Evolutionary conservation across 2,888 invertebrate genomes (phyloP).

Genomic region (Onchidella celtica): DNA sequence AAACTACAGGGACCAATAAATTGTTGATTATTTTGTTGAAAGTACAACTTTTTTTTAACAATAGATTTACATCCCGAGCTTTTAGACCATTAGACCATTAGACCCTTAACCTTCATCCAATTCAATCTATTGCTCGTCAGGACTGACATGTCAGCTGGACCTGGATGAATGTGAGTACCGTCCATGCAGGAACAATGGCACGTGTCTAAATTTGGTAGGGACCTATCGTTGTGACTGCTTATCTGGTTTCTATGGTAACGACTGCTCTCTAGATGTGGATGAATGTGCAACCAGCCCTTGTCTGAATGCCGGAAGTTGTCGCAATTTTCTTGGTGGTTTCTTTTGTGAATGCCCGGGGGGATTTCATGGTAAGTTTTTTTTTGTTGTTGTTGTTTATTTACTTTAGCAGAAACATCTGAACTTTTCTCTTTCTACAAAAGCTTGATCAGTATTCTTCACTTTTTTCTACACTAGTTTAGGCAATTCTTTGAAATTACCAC

Average conservation of each 20-base stretch:
- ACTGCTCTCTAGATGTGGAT: constrained; percentile 41
- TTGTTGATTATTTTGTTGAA: too few relatives aligned
- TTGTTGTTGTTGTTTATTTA: background rate
- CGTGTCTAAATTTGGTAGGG: constrained; percentile 38
- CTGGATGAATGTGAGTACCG: constrained; percentile 12
- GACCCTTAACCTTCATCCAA: too few relatives aligned
- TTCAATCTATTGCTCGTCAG: too few relatives aligned
- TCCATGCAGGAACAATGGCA: constrained; percentile 41
- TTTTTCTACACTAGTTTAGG: background rate
- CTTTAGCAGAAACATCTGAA: background rate
- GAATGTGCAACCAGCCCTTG: constrained; percentile 43
- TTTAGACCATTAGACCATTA: too few relatives aligned
- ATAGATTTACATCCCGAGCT: background rate
- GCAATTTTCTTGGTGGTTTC: constrained; percentile 38
- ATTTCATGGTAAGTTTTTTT: constrained; percentile 57
- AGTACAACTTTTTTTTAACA: too few relatives aligned
- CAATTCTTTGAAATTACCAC: background rate
- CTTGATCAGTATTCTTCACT: too few relatives aligned
- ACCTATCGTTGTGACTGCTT: constrained; percentile 41
- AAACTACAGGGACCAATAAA: too few relatives aligned
- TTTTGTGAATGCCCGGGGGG: constrained; percentile 32
- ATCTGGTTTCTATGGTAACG: constrained; percentile 23
- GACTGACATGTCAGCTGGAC: background rate
- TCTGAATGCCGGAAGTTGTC: constrained; percentile 33
- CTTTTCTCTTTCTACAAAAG: too few relatives aligned